Evolutionary conservation across 2,113 vertebrate genomes (phyloP), one percentile per base, ranked within the genome.

Genomic region (Percopsis transmontana): DNA sequence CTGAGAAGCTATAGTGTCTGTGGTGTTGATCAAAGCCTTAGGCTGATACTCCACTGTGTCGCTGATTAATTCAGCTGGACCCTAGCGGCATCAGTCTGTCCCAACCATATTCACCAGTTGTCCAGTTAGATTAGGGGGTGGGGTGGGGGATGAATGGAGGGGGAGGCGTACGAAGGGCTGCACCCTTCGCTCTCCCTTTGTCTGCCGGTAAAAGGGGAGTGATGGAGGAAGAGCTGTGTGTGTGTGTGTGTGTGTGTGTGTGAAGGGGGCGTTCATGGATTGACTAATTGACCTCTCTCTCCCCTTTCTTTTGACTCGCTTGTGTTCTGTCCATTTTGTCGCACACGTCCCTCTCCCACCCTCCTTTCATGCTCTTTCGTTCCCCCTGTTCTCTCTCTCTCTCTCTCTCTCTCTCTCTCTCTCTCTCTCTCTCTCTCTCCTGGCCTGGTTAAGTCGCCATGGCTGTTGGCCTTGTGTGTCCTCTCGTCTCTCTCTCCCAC

Each of bases 201-300:
- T 91, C 82, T 89, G 78, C 68, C 70, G 82, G 74, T 77, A 82
- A 87, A 88, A 85, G 33, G 71, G 81, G 76, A 73, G 44, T 41
- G 51, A 79, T 80, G 75, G 72, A 82, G 81, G 86, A 82, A 84
- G 74, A 16, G 21, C 68, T 16, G 72, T 58, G 69, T 16, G 18
- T 38, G 51, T 27, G 39, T n/a, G 52, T 33, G 27, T 33, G 27
- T 33, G 27, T 33, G 27, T 33, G 2, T 33, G 27, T 33, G 39
- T 18, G 52, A 1, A 7, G 72, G 79, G 83, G 81, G 70, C 21
- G 33, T 57, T 3, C 13, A 55, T 74, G 82, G 82, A 83, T 74
- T 89, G 90, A 90, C 87, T 87, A 87, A 81, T 80, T 91, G 89
- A 92, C 91, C 89, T 84, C 84, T 87, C 79, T 81, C 85, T 87